Evolutionary conservation across 2,797 vertebrate genomes (phyloP).

Genomic region (Tinamus major): DNA sequence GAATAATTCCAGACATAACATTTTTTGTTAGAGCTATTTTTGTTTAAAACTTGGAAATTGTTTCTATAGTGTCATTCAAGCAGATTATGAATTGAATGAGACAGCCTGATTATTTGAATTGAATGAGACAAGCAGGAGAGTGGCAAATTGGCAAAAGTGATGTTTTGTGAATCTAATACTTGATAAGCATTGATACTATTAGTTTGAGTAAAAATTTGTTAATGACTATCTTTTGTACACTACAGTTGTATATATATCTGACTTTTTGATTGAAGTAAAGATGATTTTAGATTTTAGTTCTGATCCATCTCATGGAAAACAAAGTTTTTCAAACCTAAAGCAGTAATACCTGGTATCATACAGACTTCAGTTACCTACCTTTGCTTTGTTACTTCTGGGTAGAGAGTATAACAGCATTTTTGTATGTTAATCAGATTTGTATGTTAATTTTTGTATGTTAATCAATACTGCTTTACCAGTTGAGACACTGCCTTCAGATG

Average conservation of each 20-base stretch:
- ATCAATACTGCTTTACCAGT: not conserved
- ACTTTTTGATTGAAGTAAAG: accelerated
- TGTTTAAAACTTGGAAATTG: not conserved
- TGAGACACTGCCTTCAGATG: not conserved
- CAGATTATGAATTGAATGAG: not conserved
- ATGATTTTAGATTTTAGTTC: accelerated
- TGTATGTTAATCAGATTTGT: not conserved
- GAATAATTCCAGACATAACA: not conserved
- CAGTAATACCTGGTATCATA: accelerated
- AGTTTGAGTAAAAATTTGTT: not conserved
- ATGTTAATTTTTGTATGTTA: not conserved
- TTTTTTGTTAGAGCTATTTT: not conserved
- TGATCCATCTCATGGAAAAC: accelerated
- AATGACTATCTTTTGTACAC: accelerated
- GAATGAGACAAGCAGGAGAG: accelerated
- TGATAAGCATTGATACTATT: no score
- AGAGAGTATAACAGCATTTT: not conserved
- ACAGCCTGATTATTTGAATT: not conserved
- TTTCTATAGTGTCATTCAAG: not conserved
- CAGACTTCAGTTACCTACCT: accelerated
- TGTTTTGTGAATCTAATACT: not conserved
- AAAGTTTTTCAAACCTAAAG: not conserved
- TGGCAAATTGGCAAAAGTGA: accelerated
- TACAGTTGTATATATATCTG: not conserved
- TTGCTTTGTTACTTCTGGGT: accelerated